Conservation (phyloP, 2,797 vertebrate genomes). For the Enteromius paludinosus region DNA sequence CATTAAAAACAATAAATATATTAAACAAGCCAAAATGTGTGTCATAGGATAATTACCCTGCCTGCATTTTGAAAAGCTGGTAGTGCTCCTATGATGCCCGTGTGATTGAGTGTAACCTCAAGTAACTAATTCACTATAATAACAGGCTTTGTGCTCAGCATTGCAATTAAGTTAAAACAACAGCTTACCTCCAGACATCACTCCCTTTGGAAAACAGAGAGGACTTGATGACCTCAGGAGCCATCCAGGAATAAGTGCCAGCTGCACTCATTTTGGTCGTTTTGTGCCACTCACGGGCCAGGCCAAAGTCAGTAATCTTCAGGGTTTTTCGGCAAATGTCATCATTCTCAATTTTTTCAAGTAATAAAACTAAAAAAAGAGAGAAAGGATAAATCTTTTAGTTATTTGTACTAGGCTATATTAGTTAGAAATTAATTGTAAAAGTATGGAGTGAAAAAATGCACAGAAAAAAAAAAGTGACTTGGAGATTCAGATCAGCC, state of each 20-base stretch:
- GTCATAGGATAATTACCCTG: background rate
- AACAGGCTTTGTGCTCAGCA: conserved; percentile 26
- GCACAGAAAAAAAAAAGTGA: background rate
- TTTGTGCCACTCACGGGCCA: conserved; percentile 95
- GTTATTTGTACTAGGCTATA: background rate
- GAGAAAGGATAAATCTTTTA: background rate
- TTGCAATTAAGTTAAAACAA: conserved; percentile 34
- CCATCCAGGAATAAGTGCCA: conserved; percentile 98
- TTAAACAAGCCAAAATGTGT: background rate
- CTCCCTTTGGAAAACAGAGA: conserved; percentile 98
- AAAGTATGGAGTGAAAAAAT: no score
- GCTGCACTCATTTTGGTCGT: conserved; percentile 96
- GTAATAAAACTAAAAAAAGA: conserved; percentile 84
- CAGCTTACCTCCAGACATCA: conserved; percentile 90
- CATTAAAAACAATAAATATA: background rate
- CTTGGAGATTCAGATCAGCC: background rate
- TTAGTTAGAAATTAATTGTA: background rate
- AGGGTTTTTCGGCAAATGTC: conserved; percentile 92
- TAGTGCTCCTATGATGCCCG: background rate
- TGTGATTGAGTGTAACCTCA: background rate
- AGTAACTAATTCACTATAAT: conserved; percentile 10
- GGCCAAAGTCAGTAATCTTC: conserved; percentile 97
- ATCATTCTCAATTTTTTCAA: conserved; percentile 92
- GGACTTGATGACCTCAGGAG: conserved; percentile 95
- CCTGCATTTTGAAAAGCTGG: background rate